phyloP scores from a whole-genome alignment of 2,113 vertebrate species.

The Aspiorhynchus laticeps region DNA sequence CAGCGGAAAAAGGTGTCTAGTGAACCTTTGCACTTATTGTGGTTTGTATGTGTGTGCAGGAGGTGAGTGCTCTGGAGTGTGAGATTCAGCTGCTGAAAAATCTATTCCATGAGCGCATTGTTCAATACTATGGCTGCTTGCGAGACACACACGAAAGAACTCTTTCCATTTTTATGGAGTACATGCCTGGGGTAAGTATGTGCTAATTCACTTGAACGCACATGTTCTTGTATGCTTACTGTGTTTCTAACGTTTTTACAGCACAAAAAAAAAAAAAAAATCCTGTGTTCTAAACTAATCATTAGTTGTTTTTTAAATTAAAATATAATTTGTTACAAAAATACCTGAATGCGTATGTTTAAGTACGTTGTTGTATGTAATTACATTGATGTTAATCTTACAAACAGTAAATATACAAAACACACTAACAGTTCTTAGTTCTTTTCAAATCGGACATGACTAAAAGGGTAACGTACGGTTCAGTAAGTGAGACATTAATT shows the following conservation, averaged over 20 bases:
- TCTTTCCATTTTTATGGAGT: constrained; percentile 99
- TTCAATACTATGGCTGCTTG: constrained; percentile 98
- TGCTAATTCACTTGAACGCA: background rate
- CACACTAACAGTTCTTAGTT: background rate
- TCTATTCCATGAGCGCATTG: constrained; percentile 92
- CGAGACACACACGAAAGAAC: constrained; percentile 91
- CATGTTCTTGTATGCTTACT: background rate
- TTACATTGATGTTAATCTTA: background rate
- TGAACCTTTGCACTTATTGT: background rate
- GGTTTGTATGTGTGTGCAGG: constrained; percentile 73
- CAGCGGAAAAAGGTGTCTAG: background rate
- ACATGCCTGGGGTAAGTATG: constrained; percentile 94
- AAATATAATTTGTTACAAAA: background rate
- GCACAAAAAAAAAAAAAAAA: background rate
- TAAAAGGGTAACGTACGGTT: background rate
- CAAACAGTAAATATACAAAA: background rate
- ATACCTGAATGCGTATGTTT: background rate
- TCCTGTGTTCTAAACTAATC: background rate
- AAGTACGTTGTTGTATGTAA: background rate
- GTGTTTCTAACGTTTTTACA: background rate
- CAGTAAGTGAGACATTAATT: background rate
- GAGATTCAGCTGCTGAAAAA: constrained; percentile 99
- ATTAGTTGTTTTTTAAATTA: background rate
- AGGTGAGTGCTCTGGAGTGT: constrained; percentile 97
- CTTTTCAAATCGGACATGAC: background rate